These are phyloP conservation scores for Pterobdella sp. DNA, from an alignment of 2,888 invertebrate species.

Conservation along the genomic window DNA sequence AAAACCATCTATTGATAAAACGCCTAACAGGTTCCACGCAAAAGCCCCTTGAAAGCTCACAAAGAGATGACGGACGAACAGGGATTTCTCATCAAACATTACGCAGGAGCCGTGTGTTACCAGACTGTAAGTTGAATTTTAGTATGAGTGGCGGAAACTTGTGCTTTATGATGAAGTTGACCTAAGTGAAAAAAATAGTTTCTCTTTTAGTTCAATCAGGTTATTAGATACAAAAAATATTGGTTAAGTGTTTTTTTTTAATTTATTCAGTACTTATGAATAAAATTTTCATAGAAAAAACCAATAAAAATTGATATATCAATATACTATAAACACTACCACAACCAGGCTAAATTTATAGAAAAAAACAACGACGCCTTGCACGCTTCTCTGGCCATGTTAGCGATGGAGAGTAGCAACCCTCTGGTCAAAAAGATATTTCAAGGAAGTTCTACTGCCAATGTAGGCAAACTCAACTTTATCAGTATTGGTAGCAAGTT, in stretches of 20 bases:
- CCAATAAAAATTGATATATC: not conserved
- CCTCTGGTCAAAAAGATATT: conserved; percentile 62
- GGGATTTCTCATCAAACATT: conserved; percentile 88
- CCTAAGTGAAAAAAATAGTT: no score
- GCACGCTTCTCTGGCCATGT: conserved; percentile 83
- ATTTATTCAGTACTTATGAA: no score
- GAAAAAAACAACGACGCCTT: conserved; percentile 98
- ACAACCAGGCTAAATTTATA: conserved; percentile 70
- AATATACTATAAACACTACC: not conserved
- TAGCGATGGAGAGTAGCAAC: conserved; percentile 82
- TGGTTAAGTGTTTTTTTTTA: no score
- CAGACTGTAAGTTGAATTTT: conserved; percentile 63
- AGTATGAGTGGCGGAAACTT: no score
- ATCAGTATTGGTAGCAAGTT: conserved; percentile 94
- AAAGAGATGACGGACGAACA: conserved; percentile 90
- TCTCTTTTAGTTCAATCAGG: not conserved
- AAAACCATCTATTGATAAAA: no score
- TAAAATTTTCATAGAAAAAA: not conserved
- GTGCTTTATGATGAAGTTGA: no score
- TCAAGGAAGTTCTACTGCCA: conserved; percentile 36
- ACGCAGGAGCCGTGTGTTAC: conserved; percentile 95
- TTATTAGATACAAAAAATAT: no score
- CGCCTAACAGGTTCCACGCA: conserved; percentile 71
- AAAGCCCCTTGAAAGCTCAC: conserved; percentile 76
- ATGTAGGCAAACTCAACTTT: conserved; percentile 57